phyloP scores from a whole-genome alignment of 2,113 vertebrate species.

The Nothoprocta pentlandii region DNA sequence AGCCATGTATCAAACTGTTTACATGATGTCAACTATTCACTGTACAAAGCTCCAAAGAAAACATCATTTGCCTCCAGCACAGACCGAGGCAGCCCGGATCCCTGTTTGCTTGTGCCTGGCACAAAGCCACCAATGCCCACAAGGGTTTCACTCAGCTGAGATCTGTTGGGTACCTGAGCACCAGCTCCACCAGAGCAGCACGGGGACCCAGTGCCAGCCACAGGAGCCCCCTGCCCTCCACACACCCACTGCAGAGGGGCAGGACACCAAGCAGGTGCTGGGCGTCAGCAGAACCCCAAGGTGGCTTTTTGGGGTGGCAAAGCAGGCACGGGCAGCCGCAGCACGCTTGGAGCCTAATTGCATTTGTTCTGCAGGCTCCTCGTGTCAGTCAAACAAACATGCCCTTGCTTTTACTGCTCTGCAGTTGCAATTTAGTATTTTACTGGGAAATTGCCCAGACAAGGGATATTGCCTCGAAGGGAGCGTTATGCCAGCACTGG shows the following conservation, averaged over 20 bases:
- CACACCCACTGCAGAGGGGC: background rate
- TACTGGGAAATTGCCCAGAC: constrained; percentile 61
- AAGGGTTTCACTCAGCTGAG: background rate
- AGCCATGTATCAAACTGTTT: background rate
- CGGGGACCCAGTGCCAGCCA: too few relatives aligned
- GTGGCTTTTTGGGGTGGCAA: background rate
- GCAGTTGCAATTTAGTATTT: constrained; percentile 68
- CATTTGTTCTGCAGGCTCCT: constrained; percentile 53
- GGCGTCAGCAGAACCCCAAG: background rate
- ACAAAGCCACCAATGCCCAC: rapidly evolving
- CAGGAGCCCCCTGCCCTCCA: too few relatives aligned
- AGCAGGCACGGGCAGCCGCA: constrained; percentile 9
- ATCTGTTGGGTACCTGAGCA: too few relatives aligned
- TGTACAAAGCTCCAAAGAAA: background rate
- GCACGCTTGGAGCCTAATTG: constrained; percentile 38
- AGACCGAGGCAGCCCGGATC: background rate
- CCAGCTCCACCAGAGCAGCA: background rate
- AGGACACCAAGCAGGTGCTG: background rate
- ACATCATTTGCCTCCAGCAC: rapidly evolving
- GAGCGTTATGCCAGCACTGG: constrained; percentile 45
- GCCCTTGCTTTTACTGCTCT: constrained; percentile 22
- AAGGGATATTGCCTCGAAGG: constrained; percentile 57
- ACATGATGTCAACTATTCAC: rapidly evolving
- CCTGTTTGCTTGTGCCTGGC: background rate
- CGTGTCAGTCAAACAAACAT: constrained; percentile 47